Base-by-base conservation (phyloP, 2,797 vertebrate species). In the Loriculus beryllinus region DNA sequence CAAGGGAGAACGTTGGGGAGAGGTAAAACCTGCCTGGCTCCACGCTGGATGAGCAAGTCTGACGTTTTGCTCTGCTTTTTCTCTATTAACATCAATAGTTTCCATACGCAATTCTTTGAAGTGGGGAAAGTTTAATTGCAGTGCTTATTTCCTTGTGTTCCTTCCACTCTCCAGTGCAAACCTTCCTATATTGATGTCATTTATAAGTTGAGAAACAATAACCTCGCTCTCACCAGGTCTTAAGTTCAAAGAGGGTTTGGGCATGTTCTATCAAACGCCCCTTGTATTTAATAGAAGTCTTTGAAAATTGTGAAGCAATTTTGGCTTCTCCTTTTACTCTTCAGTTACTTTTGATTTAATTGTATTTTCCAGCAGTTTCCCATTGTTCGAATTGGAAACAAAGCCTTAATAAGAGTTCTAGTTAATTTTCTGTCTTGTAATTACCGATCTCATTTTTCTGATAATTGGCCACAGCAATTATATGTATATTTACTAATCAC, bases 401-500 rank as follows among this genome's bases (percentile, higher is more conserved):
- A 98, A 98, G 98, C 97, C 97, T 98, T 99, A 99, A 99, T 98
- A 86, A 99, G 98, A 99, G 98, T 98, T 98, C 98, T 98, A 98
- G 98, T 99, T 98, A 98, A 99, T 99, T 98, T 98, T 98, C 98
- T 98, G 98, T 98, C 97, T 98, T 98, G 98, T 99, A 99, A 99
- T 99, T 99, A 99, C 98, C 98, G 98, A 99, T 99, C 99, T 99
- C 98, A 97, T 98, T 98, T 98, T 98, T 98, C 98, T 98, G 99
- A 99, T 98, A 99, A 99, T 99, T 99, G 98, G 98, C 98, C 98
- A 97, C 98, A 98, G 98, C 99, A 99, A 99, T 99, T 98, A 99
- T 99, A 99, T 99, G 99, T 99, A 99, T 99, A 99, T 99, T 99
- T 99, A 99, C 98, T 98, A 98, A 97, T 98, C 97, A 99, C 99